Conservation (phyloP, 1,140 invertebrate species). For the Batillaria attramentaria region DNA sequence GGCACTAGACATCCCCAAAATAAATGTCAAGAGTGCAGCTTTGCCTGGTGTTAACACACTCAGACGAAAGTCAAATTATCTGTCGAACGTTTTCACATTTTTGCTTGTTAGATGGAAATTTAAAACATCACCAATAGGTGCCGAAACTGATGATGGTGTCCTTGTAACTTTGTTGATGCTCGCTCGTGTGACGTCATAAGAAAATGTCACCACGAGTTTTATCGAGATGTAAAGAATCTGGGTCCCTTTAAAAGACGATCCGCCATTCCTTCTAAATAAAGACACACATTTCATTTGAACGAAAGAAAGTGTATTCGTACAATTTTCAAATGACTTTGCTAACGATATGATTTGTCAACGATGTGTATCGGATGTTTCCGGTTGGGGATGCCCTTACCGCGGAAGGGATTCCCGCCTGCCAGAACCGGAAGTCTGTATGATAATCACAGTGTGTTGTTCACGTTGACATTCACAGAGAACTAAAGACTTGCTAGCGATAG, state of each 20-base stretch:
- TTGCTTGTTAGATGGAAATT: constrained; percentile 16
- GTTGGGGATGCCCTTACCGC: constrained; percentile 45
- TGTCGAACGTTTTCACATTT: constrained; percentile 30
- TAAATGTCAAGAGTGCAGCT: constrained; percentile 21
- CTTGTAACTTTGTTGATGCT: constrained; percentile 52
- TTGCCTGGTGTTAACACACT: constrained; percentile 29
- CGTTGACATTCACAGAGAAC: constrained; percentile 12
- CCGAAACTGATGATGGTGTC: constrained; percentile 42
- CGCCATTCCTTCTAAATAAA: background rate
- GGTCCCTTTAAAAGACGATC: constrained; percentile 25
- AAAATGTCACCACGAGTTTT: constrained; percentile 50
- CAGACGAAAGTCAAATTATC: constrained; percentile 32
- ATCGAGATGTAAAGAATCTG: constrained; percentile 37
- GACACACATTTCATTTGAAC: background rate
- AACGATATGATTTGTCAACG: constrained; percentile 33
- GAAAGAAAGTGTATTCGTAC: background rate
- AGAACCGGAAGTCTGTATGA: constrained; percentile 33
- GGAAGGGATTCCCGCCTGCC: constrained; percentile 49
- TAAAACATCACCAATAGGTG: background rate
- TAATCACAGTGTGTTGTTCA: constrained; percentile 22
- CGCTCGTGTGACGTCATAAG: constrained; percentile 41
- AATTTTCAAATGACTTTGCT: constrained; percentile 1
- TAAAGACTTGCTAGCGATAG: background rate
- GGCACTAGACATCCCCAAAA: constrained; percentile 45
- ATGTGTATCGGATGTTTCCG: constrained; percentile 46